Conservation (phyloP, 2,888 invertebrate genomes). For the Diarsia rubi region DNA sequence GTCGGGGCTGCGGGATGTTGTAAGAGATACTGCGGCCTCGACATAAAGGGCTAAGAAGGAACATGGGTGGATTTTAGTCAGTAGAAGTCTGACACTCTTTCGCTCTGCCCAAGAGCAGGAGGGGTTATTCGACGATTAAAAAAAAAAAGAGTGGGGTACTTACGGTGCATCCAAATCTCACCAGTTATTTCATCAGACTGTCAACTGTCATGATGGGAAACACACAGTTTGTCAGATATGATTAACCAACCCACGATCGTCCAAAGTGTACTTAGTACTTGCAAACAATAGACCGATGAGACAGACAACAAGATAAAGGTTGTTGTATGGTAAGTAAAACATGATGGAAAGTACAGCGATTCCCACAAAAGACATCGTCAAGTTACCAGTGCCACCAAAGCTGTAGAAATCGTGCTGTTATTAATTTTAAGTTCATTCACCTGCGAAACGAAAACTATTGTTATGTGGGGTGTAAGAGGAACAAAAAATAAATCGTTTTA, state of each 20-base stretch:
- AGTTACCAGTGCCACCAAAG: constrained; percentile 78
- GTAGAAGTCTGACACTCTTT: too few species aligned
- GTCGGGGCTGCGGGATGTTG: too few species aligned
- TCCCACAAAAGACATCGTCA: constrained; percentile 19
- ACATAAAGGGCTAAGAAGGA: too few species aligned
- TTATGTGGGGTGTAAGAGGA: too few species aligned
- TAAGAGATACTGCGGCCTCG: too few species aligned
- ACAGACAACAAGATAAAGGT: background rate
- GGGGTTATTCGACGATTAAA: too few species aligned
- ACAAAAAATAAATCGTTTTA: too few species aligned
- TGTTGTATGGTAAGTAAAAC: background rate
- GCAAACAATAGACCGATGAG: background rate
- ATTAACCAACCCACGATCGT: background rate
- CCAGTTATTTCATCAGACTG: background rate
- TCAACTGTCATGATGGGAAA: background rate
- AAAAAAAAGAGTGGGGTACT: background rate
- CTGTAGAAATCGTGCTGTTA: background rate
- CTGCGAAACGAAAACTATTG: background rate
- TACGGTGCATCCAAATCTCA: background rate
- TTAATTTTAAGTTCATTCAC: background rate
- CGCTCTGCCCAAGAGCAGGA: too few species aligned
- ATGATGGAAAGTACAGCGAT: background rate
- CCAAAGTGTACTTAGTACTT: background rate
- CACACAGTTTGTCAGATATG: background rate
- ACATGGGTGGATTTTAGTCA: too few species aligned